Base-by-base conservation (phyloP, 2,797 vertebrate species). In the Ctenopoma kingsleyae region DNA sequence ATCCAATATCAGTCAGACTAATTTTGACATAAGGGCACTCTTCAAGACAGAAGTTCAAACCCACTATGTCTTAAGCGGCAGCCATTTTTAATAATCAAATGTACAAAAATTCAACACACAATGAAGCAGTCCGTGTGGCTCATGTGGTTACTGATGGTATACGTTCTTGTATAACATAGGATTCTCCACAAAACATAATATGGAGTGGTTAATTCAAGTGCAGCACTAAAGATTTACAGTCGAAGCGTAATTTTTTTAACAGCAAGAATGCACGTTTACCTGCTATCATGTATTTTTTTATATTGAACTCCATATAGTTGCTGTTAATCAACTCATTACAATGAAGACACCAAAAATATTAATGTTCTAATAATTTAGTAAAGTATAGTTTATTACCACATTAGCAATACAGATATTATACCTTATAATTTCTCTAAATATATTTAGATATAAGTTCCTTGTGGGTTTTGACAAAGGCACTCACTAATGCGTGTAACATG, bases 401-500 rank as follows among this genome's bases (percentile, higher is more conserved):
- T 55, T 80, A 76, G 48, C 67, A 76, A 64, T 71, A 89, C 74
- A 78, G 38, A 57, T 68, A 74, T 78, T 78, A 82, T 22, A 82
- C 59, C 12, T 66, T 9, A 55, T 63, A 47, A 57, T 82, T 46
- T 79, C 44, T 87, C 71, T 83, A 87, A 80, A 78, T 78, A 72
- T 82, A 78, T 74, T 83, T 75, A 85, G 76, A 83, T 85, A 82
- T 81, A 82, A 6, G 70, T 77, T 71, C 57, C 78, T 79, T 67
- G 66, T 81, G 70, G 74, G 81, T 69, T 86, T 81, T 80, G 71
- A 89, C 82, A 90, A 93, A 93, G 92, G 90, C 91, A 92, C 91
- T 89, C 79, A 85, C 76, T 78, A 86, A 73, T 81, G 76, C 2
- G 74, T 88, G 69, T 81, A 79, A 82, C 78, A 86, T 63, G 64